Evolutionary conservation across 2,888 invertebrate genomes (phyloP).

Genomic region (Mythimna impura): DNA sequence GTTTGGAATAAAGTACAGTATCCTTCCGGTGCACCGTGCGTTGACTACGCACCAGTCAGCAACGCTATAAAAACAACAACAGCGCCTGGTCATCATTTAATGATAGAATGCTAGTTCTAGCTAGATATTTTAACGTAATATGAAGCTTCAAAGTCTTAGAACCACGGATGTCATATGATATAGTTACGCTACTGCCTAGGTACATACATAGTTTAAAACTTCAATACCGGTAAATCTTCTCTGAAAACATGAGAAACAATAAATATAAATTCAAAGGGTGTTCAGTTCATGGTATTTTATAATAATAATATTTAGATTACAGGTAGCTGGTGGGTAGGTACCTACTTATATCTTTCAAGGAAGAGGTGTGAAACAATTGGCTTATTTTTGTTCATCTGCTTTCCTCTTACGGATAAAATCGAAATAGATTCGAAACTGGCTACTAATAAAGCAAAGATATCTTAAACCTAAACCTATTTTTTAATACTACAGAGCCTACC

Average conservation of each 20-base stretch:
- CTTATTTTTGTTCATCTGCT: not conserved
- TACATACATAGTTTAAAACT: not conserved
- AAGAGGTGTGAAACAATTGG: not conserved
- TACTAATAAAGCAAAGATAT: no score
- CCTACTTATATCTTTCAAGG: constrained; percentile 1
- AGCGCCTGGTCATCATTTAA: no score
- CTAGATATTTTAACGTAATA: no score
- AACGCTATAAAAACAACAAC: not conserved
- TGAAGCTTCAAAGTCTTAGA: no score
- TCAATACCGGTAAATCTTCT: not conserved
- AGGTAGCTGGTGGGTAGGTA: not conserved
- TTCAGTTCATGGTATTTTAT: constrained; percentile 10
- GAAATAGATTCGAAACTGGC: no score
- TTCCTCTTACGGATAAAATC: not conserved
- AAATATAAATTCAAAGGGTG: constrained; percentile 13
- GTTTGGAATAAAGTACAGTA: constrained; percentile 4
- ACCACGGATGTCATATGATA: no score
- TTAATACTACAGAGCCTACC: no score
- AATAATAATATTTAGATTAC: constrained; percentile 15
- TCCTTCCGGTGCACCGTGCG: not conserved
- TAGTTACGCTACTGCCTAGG: no score
- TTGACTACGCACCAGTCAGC: not conserved
- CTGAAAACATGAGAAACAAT: constrained; percentile 3
- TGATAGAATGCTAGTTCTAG: no score
- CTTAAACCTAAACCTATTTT: no score